Base-by-base conservation (phyloP, 2,113 vertebrate genomes). In the Colinus virginianus region DNA sequence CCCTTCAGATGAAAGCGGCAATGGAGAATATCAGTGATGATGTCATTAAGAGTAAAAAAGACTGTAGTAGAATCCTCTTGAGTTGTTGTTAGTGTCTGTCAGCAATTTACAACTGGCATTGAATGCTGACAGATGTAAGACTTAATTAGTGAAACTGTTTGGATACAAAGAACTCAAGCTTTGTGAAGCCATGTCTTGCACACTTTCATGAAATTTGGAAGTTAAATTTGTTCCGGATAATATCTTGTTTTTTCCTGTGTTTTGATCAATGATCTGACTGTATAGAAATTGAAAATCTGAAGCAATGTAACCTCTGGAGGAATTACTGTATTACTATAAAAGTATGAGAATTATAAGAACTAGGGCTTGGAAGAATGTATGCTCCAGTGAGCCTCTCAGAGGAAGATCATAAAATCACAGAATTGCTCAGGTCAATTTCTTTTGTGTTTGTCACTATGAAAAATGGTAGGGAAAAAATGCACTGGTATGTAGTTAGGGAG, bases 81-180 rank as follows among this genome's bases (percentile, higher is more conserved):
- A 89, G 70, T 5, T 76, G 25, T 87, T 6, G 1, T 59, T 59
- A 18, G 38, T 94, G 55, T 71, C 78, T 74, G 61, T 90, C 46
- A 92, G 49, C 46, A 59, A n/a, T 85, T 88, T 89, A 84, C 28
- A 85, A 55, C 34, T 87, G 56, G 42, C 49, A 70, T 19, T 13
- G 4, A 58, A 30, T 75, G 51, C 43, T 83, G 78, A 84, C 75
- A 91, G 89, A 84, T 85, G 43, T 51, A 87, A 56, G 56, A 84
- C 36, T 78, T 92, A 78, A 66, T 92, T 87, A 93, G 46, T 45
- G 63, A 84, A 95, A 92, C 49, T 9, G 25, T 28, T 58, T 70
- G 32, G 42, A 68, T 64, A 40, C 92, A 90, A 87, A 84, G 25
- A 76, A 93, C 42, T 69, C 1, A 5, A 32, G 43, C 11, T 90